Conservation (phyloP, 2,113 vertebrate species). For the Sinosuthora webbiana region DNA sequence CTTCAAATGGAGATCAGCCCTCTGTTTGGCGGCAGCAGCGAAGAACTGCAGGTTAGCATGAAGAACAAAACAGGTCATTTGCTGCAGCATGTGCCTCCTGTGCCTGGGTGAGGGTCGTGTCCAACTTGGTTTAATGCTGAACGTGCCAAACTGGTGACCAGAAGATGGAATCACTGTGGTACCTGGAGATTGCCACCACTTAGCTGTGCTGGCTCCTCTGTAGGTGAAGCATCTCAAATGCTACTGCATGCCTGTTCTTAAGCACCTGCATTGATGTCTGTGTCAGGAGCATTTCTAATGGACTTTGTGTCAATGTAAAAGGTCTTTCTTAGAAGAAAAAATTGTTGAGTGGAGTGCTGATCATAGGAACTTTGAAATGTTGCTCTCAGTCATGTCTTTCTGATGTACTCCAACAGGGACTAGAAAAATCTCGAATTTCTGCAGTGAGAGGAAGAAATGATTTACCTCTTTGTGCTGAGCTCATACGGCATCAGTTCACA, state of each 20-base stretch:
- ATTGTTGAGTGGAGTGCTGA: neutral
- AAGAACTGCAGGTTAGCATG: neutral
- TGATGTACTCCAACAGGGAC: neutral
- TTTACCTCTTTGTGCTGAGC: neutral
- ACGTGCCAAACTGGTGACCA: neutral
- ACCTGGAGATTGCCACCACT: neutral
- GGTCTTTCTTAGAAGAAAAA: neutral
- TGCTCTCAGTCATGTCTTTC: neutral
- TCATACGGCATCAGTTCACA: fast-evolving
- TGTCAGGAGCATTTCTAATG: neutral
- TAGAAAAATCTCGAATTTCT: neutral
- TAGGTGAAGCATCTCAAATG: neutral
- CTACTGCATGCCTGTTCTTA: neutral
- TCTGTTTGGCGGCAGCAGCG: neutral
- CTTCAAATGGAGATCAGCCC: neutral
- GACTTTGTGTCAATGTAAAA: neutral
- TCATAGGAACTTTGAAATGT: neutral
- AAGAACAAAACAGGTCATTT: neutral
- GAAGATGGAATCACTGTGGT: neutral
- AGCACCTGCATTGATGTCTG: neutral
- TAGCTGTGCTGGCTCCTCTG: neutral
- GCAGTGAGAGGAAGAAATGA: neutral
- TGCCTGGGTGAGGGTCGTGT: neutral
- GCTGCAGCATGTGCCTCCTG: neutral
- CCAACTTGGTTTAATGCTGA: neutral